Evolutionary conservation across 2,888 invertebrate species (phyloP).

Genomic region (Sinodicranocentrus sp.): DNA sequence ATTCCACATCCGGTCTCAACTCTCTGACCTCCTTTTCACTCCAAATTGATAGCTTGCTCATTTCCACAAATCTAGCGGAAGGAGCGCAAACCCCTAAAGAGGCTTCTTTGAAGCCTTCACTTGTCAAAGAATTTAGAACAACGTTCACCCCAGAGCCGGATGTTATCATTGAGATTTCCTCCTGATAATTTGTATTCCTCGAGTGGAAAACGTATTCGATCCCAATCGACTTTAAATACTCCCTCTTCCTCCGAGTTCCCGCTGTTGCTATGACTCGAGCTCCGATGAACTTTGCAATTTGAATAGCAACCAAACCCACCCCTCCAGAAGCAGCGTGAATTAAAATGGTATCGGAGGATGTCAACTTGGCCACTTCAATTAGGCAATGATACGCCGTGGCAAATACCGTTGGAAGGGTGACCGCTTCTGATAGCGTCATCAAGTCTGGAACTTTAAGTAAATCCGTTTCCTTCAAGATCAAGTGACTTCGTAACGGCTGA

Average conservation of each 20-base stretch:
- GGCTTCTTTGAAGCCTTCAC: constrained; percentile 62
- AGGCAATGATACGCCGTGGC: constrained; percentile 51
- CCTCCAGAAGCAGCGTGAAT: constrained; percentile 70
- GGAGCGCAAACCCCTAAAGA: constrained; percentile 18
- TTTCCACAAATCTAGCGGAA: constrained; percentile 58
- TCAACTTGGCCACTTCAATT: constrained; percentile 28
- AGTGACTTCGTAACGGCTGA: constrained; percentile 37
- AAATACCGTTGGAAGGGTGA: constrained; percentile 49
- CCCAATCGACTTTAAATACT: constrained; percentile 42
- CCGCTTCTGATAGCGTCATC: constrained; percentile 43
- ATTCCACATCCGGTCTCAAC: constrained; percentile 48
- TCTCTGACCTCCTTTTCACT: constrained; percentile 28
- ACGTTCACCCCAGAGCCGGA: constrained; percentile 50
- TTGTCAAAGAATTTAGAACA: constrained; percentile 62
- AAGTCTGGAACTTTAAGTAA: constrained; percentile 24
- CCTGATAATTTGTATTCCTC: constrained; percentile 41
- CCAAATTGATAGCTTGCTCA: constrained; percentile 62
- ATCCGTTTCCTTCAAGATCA: constrained; percentile 8
- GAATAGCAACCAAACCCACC: constrained; percentile 64
- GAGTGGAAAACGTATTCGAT: constrained; percentile 63
- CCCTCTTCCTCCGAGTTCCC: constrained; percentile 55
- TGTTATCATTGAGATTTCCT: constrained; percentile 27
- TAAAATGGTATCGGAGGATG: constrained; percentile 37
- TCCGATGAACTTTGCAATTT: constrained; percentile 40
- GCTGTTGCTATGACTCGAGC: constrained; percentile 58